Base-by-base conservation (phyloP, 2,888 invertebrate genomes). In the Steromphala cineraria region DNA sequence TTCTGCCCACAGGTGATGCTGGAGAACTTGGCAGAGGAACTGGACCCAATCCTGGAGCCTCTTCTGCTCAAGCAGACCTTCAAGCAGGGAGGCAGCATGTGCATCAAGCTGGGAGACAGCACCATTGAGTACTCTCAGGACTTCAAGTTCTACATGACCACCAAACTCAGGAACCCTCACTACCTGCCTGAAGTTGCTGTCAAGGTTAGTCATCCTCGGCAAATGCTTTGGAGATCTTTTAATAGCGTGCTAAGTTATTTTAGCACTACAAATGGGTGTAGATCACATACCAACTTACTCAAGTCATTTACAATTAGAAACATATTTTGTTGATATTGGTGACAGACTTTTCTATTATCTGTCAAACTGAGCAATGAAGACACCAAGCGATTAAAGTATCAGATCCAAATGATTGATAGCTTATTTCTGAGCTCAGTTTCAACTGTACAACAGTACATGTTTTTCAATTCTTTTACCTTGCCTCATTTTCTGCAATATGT, bases 81-180 rank as follows among this genome's bases (percentile, higher is more conserved):
- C 85, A 94, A 94, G 87, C 94, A 94, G 85, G 94, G 92, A 75
- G 93, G 93, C 52, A 89, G 90, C 75, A 84, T 94, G 80, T 94
- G 94, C 88, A 94, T 94, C 67, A 91, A 94, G 81, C 90, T 94
- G 8, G 94, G 94, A n/a, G 94, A 94, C 87, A 92, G 91, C 80
- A 92, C 93, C 78, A 93, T 94, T 55, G 94, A 94, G 88, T 94
- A 94, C 88, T 93, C 93, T 2, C 85, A 90, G 56, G 93, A 94
- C 86, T 94, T 94, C 89, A 92, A 93, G 79, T 93, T 94, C 88
- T 94, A 94, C 88, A 93, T 94, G 82, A 94, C 94, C 5, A 94
- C 94, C 28, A 94, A 94, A 82, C 89, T 94, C 67, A 89, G 94
- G 56, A 94, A 94, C 87, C 94, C 94, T 7, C 94, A 94, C 86